phyloP scores from a whole-genome alignment of 2,888 invertebrate species.

The Odontocerum albicorne region DNA sequence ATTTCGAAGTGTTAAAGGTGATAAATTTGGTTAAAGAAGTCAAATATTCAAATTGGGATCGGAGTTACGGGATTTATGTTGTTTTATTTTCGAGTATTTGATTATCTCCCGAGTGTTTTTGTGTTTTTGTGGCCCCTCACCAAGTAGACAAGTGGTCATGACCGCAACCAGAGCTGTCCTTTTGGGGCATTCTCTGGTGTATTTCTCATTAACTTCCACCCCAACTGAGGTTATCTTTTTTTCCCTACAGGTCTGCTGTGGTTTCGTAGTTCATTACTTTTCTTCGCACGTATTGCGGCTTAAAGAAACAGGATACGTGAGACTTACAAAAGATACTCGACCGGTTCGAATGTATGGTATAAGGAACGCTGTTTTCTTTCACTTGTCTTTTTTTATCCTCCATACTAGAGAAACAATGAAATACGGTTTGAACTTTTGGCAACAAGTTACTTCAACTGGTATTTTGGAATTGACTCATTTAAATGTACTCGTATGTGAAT shows the following conservation, averaged over 20 bases:
- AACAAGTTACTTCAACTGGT: constrained; percentile 13
- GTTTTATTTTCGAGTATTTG: too few relatives aligned
- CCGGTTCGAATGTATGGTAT: constrained; percentile 27
- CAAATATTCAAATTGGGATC: too few relatives aligned
- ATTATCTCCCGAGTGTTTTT: too few relatives aligned
- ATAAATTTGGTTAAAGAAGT: too few relatives aligned
- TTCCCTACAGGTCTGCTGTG: constrained; percentile 15
- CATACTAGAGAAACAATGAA: constrained; percentile 27
- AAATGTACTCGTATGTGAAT: not conserved
- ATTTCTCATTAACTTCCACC: constrained; percentile 33
- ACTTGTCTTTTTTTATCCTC: constrained; percentile 23
- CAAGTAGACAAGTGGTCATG: too few relatives aligned
- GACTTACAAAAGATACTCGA: constrained; percentile 33
- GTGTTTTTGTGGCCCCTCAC: too few relatives aligned
- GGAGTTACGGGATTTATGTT: too few relatives aligned
- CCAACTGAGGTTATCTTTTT: constrained; percentile 21
- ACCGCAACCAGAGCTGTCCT: too few relatives aligned
- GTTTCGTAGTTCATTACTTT: constrained; percentile 34
- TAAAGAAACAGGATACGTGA: constrained; percentile 36
- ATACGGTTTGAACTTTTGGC: constrained; percentile 12
- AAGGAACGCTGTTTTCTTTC: constrained; percentile 25
- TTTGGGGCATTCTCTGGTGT: too few relatives aligned
- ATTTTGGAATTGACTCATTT: not conserved
- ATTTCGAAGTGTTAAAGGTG: too few relatives aligned
- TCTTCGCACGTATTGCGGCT: constrained; percentile 34